Percentiles rank a stretch among this genome's conserved stretches.
These are phyloP conservation scores for Macrobrachium nipponense DNA, from an alignment of 1,140 invertebrate genomes.

Conservation along the genomic window DNA sequence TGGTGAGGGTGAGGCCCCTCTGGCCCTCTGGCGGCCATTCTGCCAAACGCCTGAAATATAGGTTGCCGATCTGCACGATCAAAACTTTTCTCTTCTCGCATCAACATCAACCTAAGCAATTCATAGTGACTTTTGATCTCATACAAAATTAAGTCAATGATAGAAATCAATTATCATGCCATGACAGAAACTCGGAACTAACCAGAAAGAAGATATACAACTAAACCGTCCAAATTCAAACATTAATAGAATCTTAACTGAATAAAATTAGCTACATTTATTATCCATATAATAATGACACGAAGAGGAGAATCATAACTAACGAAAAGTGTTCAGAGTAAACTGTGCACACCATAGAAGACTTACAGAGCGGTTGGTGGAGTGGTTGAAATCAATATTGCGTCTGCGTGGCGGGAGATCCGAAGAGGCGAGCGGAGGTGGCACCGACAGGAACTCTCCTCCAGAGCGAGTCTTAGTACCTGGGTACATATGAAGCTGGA, in stretches of 20 bases:
- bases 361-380: slow-evolving; percentile 30
- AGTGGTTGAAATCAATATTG: slow-evolving; percentile 31
- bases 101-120: neutral
- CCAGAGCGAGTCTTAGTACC: neutral
- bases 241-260: too few species aligned
- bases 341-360: too few species aligned
- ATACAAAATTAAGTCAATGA: neutral
- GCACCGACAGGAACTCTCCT: neutral
- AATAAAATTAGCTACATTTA: too few species aligned
- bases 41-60: slow-evolving; percentile 42
- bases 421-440: neutral
- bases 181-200: neutral
- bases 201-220: too few species aligned
- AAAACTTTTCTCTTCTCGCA: neutral
- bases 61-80: neutral
- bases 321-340: too few species aligned
- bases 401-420: slow-evolving; percentile 34
- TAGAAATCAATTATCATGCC: too few species aligned
- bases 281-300: too few species aligned
- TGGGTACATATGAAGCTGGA: neutral
- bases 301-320: too few species aligned
- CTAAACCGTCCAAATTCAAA: too few species aligned
- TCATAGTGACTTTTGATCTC: neutral
- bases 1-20: slow-evolving; percentile 31
- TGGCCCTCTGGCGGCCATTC: slow-evolving; percentile 50